Evolutionary conservation across 1,140 invertebrate species (phyloP), one percentile per base, ranked within the genome.

Genomic region (Drosophila obscura): DNA sequence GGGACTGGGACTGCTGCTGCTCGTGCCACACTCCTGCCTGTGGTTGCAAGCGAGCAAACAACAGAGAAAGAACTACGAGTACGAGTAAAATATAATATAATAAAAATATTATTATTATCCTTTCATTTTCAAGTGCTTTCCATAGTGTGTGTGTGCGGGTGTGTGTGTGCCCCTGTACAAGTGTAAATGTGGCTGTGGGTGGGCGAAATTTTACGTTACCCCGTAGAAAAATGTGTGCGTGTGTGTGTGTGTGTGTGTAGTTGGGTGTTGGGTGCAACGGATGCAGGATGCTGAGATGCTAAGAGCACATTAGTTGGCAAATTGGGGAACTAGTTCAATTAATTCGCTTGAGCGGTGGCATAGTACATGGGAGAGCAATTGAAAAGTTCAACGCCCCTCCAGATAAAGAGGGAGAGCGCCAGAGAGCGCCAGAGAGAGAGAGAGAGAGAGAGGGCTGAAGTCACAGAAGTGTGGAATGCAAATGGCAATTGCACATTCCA

Each of bases 81-180:
- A 49, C 22, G 46, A 65, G 43, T 56, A 58, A 56, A 62, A 69
- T 65, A 66, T 78, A 67, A 78, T 69, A 69, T 53, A 58, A 62
- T 61, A 61, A 62, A 78, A 60, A 76, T 83, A 67, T 78, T 77
- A 66, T 78, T 69, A 82, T 83, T 75, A 79, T 60, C 62, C 76
- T 64, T 83, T 75, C 63, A 65, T 74, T 85, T 84, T 73, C 62
- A 68, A 83, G 80, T 59, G 63, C 73, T 73, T 68, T 68, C 60
- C 77, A 84, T 77, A 80, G 73, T 44, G 59, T 39, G 52, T 22
- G 15, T 61, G 35, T 65, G 31, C n/a, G n/a, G n/a, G n/a, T n/a
- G n/a, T 5, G 16, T 11, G 63, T 26, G 46, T 24, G 22, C 7
- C 35, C 11, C 35, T 39, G 11, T 13, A 35, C 31, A 9, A 11